Percentiles rank a stretch among this genome's conserved stretches.
phyloP scores from a whole-genome alignment of 2,888 invertebrate genomes.

The Diarsia brunnea region DNA sequence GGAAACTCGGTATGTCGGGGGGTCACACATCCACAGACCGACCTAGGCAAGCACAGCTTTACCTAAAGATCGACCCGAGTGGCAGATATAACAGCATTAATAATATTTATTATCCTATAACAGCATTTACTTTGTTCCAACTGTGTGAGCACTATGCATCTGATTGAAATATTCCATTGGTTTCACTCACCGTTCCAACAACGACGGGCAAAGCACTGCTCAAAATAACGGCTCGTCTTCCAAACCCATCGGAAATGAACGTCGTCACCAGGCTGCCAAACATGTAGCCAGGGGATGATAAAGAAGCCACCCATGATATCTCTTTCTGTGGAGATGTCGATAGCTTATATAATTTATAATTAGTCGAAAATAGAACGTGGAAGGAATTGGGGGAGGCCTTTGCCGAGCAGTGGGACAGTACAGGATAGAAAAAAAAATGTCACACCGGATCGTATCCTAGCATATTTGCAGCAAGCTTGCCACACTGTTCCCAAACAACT shows the following conservation, averaged over 20 bases:
- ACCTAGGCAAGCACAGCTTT: too few species aligned
- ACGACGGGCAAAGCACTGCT: conserved; percentile 77
- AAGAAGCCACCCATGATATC: conserved; percentile 75
- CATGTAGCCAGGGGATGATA: conserved; percentile 79
- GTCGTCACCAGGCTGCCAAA: conserved; percentile 78
- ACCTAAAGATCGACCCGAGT: too few species aligned
- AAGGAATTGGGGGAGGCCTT: too few species aligned
- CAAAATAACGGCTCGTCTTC: conserved; percentile 77
- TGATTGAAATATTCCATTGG: background rate
- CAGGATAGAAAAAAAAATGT: too few species aligned
- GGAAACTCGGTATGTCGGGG: too few species aligned
- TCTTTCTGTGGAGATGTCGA: conserved; percentile 44
- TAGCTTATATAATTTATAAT: background rate
- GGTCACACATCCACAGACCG: too few species aligned
- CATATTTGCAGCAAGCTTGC: background rate
- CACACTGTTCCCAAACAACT: background rate
- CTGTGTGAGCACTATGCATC: background rate
- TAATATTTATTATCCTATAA: too few species aligned
- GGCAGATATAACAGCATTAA: too few species aligned
- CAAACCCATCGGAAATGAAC: conserved; percentile 76
- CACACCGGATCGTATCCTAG: background rate
- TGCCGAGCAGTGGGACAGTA: too few species aligned
- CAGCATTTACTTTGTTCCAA: background rate
- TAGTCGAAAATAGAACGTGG: too few species aligned
- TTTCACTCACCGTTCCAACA: conserved; percentile 77